Base-by-base conservation (phyloP, 2,113 vertebrate species). In the Leucopsar rothschildi region DNA sequence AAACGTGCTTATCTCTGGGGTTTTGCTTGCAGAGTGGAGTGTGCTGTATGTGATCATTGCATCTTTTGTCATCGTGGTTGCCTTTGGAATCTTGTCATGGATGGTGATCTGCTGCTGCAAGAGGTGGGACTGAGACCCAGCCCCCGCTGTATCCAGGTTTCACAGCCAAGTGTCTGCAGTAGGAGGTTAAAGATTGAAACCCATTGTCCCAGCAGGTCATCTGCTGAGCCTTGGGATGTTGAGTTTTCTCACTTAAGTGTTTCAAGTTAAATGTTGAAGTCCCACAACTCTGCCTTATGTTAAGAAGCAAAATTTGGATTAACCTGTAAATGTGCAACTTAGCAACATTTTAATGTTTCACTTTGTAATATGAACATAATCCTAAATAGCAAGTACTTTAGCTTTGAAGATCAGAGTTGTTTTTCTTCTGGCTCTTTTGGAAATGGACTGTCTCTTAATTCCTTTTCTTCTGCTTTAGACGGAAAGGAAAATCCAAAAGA, bases 41-140 rank as follows among this genome's bases (percentile, higher is more conserved):
- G 98, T 99, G 37, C 98, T 99, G 37, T 99, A 99, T 35, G 99
- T 99, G 73, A 98, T 99, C 29, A 99, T 99, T 63, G 98, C 99
- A 6, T 98, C 98, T 27, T 99, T 99, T 25, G 96, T 99, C 97
- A 99, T 99, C 33, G 97, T 99, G 89, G 99, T 99, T 80, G 98
- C 98, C 68, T 90, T 98, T n/a, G 99, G 98, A 75, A 98, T 99
- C 71, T 71, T 99, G 47, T 97, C 98, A 23, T 99, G 99, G 99
- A 98, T 98, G 28, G 82, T 98, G 40, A 94, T 99, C 97, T 99
- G 99, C 95, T 99, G 99, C 79, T 99, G 99, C 94, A 99, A 98
- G 91, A 99, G 98, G 99, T 99, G 97, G 92, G 96, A 39, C 70
- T 89, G 86, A 60, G 45, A 37, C 68, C 31, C 2, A 77, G 64